Percentiles rank a stretch among this genome's conserved stretches.
Evolutionary conservation across 2,888 invertebrate species (phyloP).

Genomic region (Glaucopsyche alexis): DNA sequence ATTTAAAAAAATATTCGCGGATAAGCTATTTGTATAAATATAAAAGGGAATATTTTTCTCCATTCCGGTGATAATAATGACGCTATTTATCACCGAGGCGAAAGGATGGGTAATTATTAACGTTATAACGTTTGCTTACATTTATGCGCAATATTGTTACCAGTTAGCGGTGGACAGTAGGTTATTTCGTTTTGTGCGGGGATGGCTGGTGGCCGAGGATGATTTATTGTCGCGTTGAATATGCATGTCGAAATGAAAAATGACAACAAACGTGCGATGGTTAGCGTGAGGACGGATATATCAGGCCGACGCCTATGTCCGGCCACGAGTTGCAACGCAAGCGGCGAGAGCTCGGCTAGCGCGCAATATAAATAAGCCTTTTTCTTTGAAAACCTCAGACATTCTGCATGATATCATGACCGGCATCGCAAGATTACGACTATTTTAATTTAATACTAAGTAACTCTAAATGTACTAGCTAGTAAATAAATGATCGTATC

Average conservation of each 20-base stretch:
- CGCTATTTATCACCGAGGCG: constrained; percentile 75
- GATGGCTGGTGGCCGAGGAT: constrained; percentile 63
- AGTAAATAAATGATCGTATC: no score
- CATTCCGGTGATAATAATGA: constrained; percentile 73
- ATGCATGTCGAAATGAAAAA: constrained; percentile 79
- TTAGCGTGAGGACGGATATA: constrained; percentile 50
- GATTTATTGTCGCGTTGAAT: constrained; percentile 78
- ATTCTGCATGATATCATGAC: no score
- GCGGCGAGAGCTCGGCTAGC: neutral
- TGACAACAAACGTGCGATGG: constrained; percentile 66
- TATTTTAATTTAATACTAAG: no score
- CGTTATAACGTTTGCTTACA: constrained; percentile 72
- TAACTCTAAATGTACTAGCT: no score
- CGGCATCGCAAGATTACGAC: no score
- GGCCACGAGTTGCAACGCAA: neutral
- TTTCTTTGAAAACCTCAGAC: no score
- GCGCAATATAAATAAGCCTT: no score
- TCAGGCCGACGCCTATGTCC: constrained; percentile 17
- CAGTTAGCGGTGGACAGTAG: constrained; percentile 64
- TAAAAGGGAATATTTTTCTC: constrained; percentile 71
- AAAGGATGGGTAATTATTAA: constrained; percentile 77
- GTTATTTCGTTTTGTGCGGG: constrained; percentile 67
- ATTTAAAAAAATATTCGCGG: constrained; percentile 30
- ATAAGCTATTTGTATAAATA: constrained; percentile 63
- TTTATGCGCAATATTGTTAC: constrained; percentile 66